Base-by-base conservation (phyloP, 2,888 invertebrate species). In the Nowickia ferox region DNA sequence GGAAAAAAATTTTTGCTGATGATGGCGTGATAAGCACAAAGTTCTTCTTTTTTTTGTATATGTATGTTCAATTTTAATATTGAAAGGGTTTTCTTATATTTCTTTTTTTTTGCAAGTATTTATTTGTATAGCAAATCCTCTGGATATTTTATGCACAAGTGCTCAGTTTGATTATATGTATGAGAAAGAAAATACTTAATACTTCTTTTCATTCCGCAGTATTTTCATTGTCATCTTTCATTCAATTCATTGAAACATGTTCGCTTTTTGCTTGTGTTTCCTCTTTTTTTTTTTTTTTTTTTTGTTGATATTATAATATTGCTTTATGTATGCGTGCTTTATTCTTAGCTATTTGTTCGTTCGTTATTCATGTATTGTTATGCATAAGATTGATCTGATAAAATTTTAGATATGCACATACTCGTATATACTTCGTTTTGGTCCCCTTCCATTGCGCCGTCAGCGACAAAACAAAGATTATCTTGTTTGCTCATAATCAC, bases 401-500 rank as follows among this genome's bases (percentile, higher is more conserved):
- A 80, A 61, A 72, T 75, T 59, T 57, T 44, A 66, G 72, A 75
- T 75, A 30, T n/a, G n/a, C n/a, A n/a, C n/a, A n/a, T n/a, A n/a
- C n/a, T n/a, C n/a, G n/a, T n/a, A n/a, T 6, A 30, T 30, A 81
- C 65, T 82, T 63, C 15, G 44, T 55, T 63, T 46, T 57, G 30
- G 30, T 53, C 38, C 57, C 48, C 57, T 57, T 22, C 42, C 59
- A 0, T 59, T 19, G 17, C 19, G 19, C 55, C 42, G 13, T n/a
- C 51, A 51, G 61, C 22, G 61, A 63, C 72, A 79, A 75, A 84
- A 84, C 75, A 84, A 80, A 80, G 68, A 78, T 84, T 77, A 85
- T 85, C 85, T 81, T 74, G 77, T 81, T 85, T 78, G 61, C 68
- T 72, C 81, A 86, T 86, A 83, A 86, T 86, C 86, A 75, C 82